A percentile compares a stretch with the other conserved stretches of the same genome.
phyloP scores from a whole-genome alignment of 2,113 vertebrate genomes.

The Siniperca knerii region DNA sequence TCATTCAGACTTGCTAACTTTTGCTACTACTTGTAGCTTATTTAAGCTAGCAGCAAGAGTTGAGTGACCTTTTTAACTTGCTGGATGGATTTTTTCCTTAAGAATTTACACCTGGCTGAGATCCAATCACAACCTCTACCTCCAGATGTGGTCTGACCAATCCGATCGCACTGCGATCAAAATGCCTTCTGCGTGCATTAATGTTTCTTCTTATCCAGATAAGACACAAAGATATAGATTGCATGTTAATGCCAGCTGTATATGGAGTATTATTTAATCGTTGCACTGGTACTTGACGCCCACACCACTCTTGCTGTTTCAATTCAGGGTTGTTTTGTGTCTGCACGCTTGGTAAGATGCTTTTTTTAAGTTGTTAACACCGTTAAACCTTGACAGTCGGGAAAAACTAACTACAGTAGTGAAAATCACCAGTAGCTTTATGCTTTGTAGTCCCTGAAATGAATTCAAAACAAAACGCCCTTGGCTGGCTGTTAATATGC shows the following conservation, averaged over 20 bases:
- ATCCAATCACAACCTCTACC: not conserved
- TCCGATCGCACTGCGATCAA: too few relatives aligned
- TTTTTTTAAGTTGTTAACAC: not conserved
- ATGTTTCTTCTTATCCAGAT: not conserved
- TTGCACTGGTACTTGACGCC: not conserved
- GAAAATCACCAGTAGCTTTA: not conserved
- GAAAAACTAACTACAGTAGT: not conserved
- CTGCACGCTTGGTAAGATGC: not conserved
- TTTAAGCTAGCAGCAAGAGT: not conserved
- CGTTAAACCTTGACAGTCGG: not conserved
- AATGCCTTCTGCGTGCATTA: not conserved
- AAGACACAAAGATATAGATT: not conserved
- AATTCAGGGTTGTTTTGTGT: not conserved
- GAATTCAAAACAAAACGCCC: not conserved
- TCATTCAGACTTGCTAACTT: not conserved
- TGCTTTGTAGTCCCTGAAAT: not conserved
- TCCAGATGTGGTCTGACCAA: too few relatives aligned
- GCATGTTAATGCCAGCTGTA: not conserved
- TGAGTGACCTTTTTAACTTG: too few relatives aligned
- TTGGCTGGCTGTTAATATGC: not conserved
- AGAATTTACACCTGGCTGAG: not conserved
- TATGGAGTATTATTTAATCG: not conserved
- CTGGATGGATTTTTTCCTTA: not conserved
- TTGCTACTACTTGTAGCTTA: not conserved
- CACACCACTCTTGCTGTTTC: not conserved